These are phyloP conservation scores for Nycticryphes semicollaris DNA, from an alignment of 2,113 vertebrate species.

Conservation along the genomic window DNA sequence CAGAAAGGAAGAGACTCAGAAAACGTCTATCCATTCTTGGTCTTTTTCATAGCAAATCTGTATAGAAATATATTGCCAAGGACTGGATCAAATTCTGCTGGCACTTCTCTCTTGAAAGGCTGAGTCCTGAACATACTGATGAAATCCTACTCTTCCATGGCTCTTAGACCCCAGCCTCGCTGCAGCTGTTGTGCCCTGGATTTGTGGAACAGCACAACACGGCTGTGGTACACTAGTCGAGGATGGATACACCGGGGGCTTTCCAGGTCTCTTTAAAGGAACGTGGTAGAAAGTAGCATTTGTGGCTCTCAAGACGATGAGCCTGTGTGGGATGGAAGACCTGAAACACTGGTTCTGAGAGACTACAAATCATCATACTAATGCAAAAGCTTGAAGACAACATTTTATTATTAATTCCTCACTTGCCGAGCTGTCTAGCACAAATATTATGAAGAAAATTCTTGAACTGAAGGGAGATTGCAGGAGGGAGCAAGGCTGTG, in stretches of 20 bases:
- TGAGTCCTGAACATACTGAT: background rate
- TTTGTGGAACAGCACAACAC: background rate
- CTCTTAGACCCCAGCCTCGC: background rate
- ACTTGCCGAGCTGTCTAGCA: background rate
- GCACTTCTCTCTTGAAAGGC: background rate
- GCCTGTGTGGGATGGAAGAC: background rate
- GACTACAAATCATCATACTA: background rate
- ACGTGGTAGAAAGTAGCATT: accelerated
- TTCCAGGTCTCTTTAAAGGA: background rate
- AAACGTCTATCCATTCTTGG: background rate
- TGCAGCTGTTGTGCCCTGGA: background rate
- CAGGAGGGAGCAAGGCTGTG: background rate
- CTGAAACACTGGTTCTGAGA: background rate
- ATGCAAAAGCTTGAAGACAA: background rate
- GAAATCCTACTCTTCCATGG: background rate
- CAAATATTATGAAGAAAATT: background rate
- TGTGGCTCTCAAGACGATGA: background rate
- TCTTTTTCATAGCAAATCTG: background rate
- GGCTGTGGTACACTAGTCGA: background rate
- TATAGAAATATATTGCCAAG: background rate
- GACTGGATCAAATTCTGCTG: background rate
- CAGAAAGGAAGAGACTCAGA: background rate
- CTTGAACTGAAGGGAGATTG: background rate
- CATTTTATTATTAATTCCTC: background rate
- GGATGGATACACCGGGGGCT: background rate